Base-by-base conservation (phyloP, 2,888 invertebrate species). In the Metallyticus violacea region DNA sequence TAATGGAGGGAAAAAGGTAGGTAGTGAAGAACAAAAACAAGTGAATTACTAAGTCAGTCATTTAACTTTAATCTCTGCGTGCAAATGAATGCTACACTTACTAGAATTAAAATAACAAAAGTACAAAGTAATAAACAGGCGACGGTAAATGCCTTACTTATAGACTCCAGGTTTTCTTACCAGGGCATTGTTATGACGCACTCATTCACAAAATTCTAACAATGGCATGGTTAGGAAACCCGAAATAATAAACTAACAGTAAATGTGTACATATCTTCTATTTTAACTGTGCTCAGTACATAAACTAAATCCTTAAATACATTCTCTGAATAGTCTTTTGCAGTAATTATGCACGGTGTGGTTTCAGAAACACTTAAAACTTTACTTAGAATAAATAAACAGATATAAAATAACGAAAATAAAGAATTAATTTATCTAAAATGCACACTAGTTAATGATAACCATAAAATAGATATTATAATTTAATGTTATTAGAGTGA, bases 81-180 rank as follows among this genome's bases (percentile, higher is more conserved):
- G 25, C 82, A 62, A 22, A 62, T 82, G 81, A 30, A 78, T 80
- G 22, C 6, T 28, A 29, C 29, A 22, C 7, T 25, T 82, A 22
- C n/a, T 40, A 77, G 0, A 27, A 22, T 25, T 83, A 76, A 83
- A n/a, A 22, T 28, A 83, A 22, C 6, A 77, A 4, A 22, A n/a
- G 27, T 83, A 7, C 83, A 62, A 26, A 83, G 22, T 30, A 85
- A 79, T 26, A 77, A 78, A 81, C 30, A 77, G 87, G 79, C 89
- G 87, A 91, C 90, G 89, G 90, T 91, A 91, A 76, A 91, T 91
- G 91, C 91, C 91, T 90, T 91, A 91, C 91, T 90, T 82, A 79
- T 89, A 88, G 89, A 89, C 89, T 91, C 90, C 90, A 89, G 89
- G 85, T 88, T 88, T 89, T 87, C 87, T 87, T 62, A 9, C n/a